A percentile compares a stretch with the other conserved stretches of the same genome.
Evolutionary conservation across 2,888 invertebrate genomes (phyloP).

Genomic region (Campopleginae sp.): DNA sequence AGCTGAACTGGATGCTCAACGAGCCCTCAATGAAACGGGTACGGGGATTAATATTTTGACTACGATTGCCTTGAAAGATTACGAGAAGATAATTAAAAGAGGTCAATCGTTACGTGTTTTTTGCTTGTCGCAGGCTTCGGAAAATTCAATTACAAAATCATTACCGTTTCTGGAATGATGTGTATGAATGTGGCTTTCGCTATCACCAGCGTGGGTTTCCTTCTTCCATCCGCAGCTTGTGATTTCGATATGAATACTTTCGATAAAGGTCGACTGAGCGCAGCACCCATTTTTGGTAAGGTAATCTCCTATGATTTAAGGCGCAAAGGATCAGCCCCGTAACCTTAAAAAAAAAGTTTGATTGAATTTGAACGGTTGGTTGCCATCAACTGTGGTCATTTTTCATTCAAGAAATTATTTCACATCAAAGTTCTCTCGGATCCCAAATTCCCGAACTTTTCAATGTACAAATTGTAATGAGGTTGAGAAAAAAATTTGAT

Average conservation of each 20-base stretch:
- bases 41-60: conserved; percentile 4
- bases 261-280: conserved; percentile 92
- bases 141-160: conserved; percentile 91
- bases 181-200: conserved; percentile 93
- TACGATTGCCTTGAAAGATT: background rate
- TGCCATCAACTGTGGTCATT: background rate
- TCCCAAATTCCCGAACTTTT: background rate
- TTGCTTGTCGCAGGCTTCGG: conserved; percentile 88
- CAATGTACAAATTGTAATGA: background rate
- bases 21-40: conserved; percentile 77
- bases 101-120: background rate
- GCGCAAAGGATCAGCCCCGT: too few relatives aligned
- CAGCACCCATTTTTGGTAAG: conserved; percentile 91
- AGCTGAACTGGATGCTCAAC: conserved; percentile 73
- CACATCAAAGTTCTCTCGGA: background rate
- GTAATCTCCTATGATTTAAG: conserved; percentile 71
- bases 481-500: background rate
- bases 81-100: background rate
- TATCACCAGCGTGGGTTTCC: conserved; percentile 92
- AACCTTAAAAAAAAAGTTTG: too few relatives aligned
- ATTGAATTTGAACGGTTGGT: background rate
- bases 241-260: conserved; percentile 92
- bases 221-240: conserved; percentile 93
- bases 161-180: conserved; percentile 91
- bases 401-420: background rate